phyloP scores from a whole-genome alignment of 2,888 invertebrate genomes.

The Eupithecia inturbata region DNA sequence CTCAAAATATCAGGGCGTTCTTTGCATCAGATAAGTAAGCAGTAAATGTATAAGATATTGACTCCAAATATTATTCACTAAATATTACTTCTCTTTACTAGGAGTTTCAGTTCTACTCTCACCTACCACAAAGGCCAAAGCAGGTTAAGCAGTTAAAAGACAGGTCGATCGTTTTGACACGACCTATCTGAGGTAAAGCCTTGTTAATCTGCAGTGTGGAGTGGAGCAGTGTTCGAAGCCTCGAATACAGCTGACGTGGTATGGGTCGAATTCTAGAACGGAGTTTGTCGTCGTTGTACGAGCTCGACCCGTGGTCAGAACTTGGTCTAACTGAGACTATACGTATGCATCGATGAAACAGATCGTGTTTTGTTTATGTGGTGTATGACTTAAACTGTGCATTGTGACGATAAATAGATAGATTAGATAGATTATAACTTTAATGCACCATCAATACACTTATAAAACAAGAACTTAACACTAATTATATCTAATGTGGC shows the following conservation, averaged over 20 bases:
- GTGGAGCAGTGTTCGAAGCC: not conserved
- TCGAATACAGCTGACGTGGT: conserved; percentile 7
- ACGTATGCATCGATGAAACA: not conserved
- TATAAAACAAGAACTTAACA: too few species aligned
- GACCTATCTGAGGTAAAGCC: conserved; percentile 14
- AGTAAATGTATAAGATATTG: not conserved
- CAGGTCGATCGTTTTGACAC: conserved; percentile 27
- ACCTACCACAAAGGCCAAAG: not conserved
- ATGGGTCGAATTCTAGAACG: not conserved
- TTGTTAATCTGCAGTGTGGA: conserved; percentile 27
- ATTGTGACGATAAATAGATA: too few species aligned
- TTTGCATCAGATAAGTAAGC: not conserved
- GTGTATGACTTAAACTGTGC: too few species aligned
- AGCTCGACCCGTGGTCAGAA: not conserved
- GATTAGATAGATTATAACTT: too few species aligned
- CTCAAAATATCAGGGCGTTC: not conserved
- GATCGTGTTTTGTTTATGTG: too few species aligned
- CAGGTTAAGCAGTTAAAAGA: not conserved
- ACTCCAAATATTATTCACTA: not conserved
- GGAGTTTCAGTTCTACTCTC: conserved; percentile 15
- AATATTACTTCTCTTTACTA: not conserved
- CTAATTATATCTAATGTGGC: too few species aligned
- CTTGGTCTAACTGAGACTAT: not conserved
- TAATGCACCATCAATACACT: too few species aligned
- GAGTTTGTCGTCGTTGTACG: not conserved